A percentile compares a stretch with the other conserved stretches of the same genome.
These are phyloP conservation scores for Pelodytes ibericus DNA, from an alignment of 2,797 vertebrate genomes.

Conservation along the genomic window DNA sequence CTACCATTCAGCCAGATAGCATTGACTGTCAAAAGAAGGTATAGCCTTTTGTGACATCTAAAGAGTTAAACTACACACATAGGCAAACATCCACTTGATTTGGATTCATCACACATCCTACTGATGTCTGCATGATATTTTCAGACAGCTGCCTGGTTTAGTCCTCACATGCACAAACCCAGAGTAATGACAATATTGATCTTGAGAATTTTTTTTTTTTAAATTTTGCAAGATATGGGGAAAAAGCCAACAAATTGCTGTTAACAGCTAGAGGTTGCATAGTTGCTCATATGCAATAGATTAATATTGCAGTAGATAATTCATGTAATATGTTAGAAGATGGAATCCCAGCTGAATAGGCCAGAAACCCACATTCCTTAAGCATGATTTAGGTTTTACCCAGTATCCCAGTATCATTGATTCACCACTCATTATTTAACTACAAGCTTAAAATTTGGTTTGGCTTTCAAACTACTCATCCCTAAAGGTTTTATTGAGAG, in stretches of 20 bases:
- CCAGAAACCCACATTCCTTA: too few relatives aligned
- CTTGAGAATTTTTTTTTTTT: conserved; percentile 66
- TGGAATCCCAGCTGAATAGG: neutral
- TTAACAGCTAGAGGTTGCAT: conserved; percentile 62
- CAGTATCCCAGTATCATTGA: too few relatives aligned
- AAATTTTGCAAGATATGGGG: conserved; percentile 63
- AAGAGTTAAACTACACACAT: neutral
- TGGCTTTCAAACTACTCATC: too few relatives aligned
- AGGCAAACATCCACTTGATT: conserved; percentile 54
- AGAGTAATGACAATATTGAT: conserved; percentile 74
- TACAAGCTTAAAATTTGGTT: too few relatives aligned
- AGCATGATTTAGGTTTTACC: too few relatives aligned
- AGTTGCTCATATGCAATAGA: conserved; percentile 58
- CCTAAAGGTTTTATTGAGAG: too few relatives aligned
- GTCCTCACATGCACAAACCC: conserved; percentile 66
- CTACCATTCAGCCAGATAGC: too few relatives aligned
- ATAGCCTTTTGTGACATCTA: neutral
- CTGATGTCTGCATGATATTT: conserved; percentile 72
- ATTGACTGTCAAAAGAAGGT: neutral
- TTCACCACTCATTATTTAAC: too few relatives aligned
- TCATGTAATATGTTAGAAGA: conserved; percentile 1
- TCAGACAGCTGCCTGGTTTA: conserved; percentile 71
- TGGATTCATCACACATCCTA: conserved; percentile 74
- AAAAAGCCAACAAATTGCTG: conserved; percentile 58
- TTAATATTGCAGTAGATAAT: conserved; percentile 47